phyloP scores from a whole-genome alignment of 2,888 invertebrate species.

The Cryptocephalus primarius region DNA sequence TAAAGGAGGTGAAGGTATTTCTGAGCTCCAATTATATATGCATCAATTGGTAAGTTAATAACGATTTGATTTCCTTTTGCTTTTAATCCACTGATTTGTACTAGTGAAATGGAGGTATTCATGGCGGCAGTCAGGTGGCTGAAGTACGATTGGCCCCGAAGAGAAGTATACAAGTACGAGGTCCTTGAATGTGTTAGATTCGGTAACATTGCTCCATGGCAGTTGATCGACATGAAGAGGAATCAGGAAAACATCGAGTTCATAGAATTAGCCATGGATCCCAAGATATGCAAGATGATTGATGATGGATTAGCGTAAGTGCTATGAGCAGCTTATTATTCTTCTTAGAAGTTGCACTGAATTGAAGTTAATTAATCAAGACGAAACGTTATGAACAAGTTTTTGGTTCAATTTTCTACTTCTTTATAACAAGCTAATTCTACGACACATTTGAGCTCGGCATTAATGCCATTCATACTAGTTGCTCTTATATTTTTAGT shows the following conservation, averaged over 20 bases:
- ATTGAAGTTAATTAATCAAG: too few relatives aligned
- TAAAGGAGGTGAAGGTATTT: constrained; percentile 55
- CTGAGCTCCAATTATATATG: constrained; percentile 62
- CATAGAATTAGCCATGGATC: constrained; percentile 52
- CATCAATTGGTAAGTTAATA: constrained; percentile 51
- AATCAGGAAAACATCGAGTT: constrained; percentile 65
- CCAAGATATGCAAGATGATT: constrained; percentile 64
- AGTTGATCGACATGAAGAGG: constrained; percentile 64
- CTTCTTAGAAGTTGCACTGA: neutral
- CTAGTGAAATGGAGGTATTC: constrained; percentile 61
- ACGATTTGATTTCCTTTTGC: neutral
- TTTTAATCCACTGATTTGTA: too few relatives aligned
- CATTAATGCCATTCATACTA: too few relatives aligned
- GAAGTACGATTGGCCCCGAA: constrained; percentile 55
- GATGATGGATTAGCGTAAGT: constrained; percentile 71
- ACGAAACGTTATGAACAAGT: too few relatives aligned
- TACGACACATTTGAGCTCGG: too few relatives aligned
- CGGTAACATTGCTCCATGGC: constrained; percentile 69
- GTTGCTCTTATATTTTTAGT: too few relatives aligned
- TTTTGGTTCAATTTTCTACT: too few relatives aligned
- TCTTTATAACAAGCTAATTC: too few relatives aligned
- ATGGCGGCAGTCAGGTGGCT: constrained; percentile 76
- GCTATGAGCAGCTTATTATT: neutral
- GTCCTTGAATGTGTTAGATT: constrained; percentile 65
- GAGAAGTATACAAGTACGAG: constrained; percentile 46